phyloP scores from a whole-genome alignment of 2,113 vertebrate species.

The Rostratula benghalensis region DNA sequence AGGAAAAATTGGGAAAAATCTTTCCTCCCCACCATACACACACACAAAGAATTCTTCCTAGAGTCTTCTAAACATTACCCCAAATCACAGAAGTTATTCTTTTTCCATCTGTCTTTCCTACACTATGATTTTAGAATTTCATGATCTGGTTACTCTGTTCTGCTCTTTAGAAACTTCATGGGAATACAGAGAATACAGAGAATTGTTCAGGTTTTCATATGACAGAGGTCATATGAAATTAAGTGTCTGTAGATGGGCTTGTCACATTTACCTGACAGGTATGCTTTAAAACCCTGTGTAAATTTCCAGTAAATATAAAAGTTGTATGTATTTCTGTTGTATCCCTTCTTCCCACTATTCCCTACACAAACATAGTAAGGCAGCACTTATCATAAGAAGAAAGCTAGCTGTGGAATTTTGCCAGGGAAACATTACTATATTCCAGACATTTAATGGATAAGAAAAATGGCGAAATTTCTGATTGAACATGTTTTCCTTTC shows the following conservation, averaged over 20 bases:
- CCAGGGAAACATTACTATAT: background rate
- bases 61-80: background rate
- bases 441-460: background rate
- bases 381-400: background rate
- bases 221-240: background rate
- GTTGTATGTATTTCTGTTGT: background rate
- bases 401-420: background rate
- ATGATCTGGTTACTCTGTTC: background rate
- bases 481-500: background rate
- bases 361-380: background rate
- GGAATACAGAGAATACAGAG: background rate
- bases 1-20: background rate
- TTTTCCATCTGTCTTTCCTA: background rate
- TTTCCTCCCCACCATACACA: background rate
- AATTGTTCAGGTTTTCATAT: background rate
- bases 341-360: background rate
- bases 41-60: fast-evolving
- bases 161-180: background rate
- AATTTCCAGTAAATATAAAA: background rate
- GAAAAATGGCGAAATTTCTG: background rate
- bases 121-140: background rate
- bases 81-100: background rate
- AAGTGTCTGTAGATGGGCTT: background rate
- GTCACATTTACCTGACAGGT: background rate
- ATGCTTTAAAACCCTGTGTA: background rate